Base-by-base conservation (phyloP, 2,797 vertebrate species). In the Gymnopithys bicolor region DNA sequence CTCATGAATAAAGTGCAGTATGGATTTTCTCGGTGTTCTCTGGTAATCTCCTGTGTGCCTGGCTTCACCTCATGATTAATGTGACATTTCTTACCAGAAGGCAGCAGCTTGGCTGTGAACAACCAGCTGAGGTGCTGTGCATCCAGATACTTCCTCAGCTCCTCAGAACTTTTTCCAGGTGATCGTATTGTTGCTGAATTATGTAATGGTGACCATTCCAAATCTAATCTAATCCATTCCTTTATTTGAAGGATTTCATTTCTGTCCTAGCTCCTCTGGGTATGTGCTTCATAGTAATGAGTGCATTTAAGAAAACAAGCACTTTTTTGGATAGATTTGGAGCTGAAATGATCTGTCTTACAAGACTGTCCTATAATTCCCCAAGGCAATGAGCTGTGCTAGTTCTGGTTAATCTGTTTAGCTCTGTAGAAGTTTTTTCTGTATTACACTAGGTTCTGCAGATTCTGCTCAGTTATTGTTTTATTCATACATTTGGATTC, bases 371-470 rank as follows among this genome's bases (percentile, higher is more conserved):
- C 24, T 63, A 1, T 87, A 84, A 91, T 91, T 89, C 60, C 49
- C 14, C 17, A 74, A 85, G 89, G 85, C 78, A 94, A 89, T 69
- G 70, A 91, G 51, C 83, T 66, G 25, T 91, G 73, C 43, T 81
- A 62, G 66, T 64, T 95, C 81, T 84, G 66, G 27, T 33, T 85
- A 95, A 81, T 87, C 70, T 83, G 32, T 83, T 94, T 78, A 45
- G 41, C 53, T 87, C 75, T 71, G 39, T 49, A 19, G 15, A 63
- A 4, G 6, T 67, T 80, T 75, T 73, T 35, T 63, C 58, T 52
- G 2, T 46, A 45, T 67, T 79, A 45, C 33, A 58, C 52, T 25
- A 35, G n/a, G 24, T 95, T 75, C 73, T 64, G 63, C 33, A 76
- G 46, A 81, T 73, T 64, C 63, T 91, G 28, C 84, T 90, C 51